Conservation (phyloP, 2,797 vertebrate genomes). For the Myripristis murdjan region DNA sequence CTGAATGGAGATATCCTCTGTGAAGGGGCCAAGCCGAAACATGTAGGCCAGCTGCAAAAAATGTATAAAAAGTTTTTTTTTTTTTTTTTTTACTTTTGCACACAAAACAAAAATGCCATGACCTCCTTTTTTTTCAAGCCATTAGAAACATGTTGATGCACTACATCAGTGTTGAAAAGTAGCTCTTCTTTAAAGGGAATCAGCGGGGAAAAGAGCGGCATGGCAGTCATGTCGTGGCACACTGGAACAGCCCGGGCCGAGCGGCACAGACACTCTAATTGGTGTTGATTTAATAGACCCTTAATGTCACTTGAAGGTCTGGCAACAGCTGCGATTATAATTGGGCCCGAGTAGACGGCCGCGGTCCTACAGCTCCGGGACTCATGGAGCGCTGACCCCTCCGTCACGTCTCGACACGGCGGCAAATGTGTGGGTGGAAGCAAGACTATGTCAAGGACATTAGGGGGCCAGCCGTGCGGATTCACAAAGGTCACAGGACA, state of each 20-base stretch:
- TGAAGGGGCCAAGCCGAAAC: too few species aligned
- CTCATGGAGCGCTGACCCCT: constrained; percentile 24
- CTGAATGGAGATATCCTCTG: not conserved
- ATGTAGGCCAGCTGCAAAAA: too few species aligned
- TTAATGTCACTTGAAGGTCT: constrained; percentile 69
- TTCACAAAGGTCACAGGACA: constrained; percentile 21
- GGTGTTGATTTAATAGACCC: constrained; percentile 53
- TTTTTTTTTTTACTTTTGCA: too few species aligned
- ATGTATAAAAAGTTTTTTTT: too few species aligned
- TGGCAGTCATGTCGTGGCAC: constrained; percentile 8
- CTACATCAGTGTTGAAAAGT: too few species aligned
- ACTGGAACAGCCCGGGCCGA: constrained; percentile 21
- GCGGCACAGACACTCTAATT: constrained; percentile 55
- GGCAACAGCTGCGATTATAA: constrained; percentile 67
- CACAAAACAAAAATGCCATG: too few species aligned
- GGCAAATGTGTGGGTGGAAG: constrained; percentile 18
- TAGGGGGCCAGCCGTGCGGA: constrained; percentile 19
- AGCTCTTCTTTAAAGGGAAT: too few species aligned
- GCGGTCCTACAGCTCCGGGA: constrained; percentile 6
- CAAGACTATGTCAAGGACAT: constrained; percentile 22
- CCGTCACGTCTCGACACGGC: constrained; percentile 20
- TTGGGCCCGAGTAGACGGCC: constrained; percentile 45
- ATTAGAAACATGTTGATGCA: too few species aligned
- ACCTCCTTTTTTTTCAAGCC: too few species aligned
- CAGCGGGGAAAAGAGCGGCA: not conserved